Base-by-base conservation (phyloP, 2,113 vertebrate species). In the Ophthalmolycus amberensis region DNA sequence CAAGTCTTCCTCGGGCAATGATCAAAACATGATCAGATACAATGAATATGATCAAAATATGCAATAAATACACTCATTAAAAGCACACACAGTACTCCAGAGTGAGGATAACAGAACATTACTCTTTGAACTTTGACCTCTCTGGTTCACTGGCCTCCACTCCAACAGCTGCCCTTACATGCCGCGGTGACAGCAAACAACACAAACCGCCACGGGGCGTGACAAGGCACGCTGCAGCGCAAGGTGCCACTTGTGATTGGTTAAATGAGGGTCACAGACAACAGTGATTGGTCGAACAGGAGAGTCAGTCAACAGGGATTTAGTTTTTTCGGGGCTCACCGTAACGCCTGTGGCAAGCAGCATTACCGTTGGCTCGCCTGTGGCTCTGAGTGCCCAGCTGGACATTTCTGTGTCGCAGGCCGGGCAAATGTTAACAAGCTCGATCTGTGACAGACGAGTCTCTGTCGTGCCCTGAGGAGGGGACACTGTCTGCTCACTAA, bases 371-470 rank as follows among this genome's bases (percentile, higher is more conserved):
- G 65, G 56, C 67, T 71, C 6, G 6, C n/a, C 42, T 48, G 52
- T 0, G 14, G 52, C 52, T 68, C 48, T 4, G 62, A 29, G 62
- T 10, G 42, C 59, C 22, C 77, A 69, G 77, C 77, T 82, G 64
- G 75, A 85, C 38, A 20, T 67, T 76, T 80, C 54, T 71, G 78
- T 71, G 86, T 32, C 3, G 29, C 70, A 27, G 77, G 70, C 20
- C 54, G 50, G 76, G 77, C 46, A 84, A 89, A 89, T 75, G 80
- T 69, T 67, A 82, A 83, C 77, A 65, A 75, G 80, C 71, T 77
- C 3, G 46, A 77, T 85, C 71, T 79, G 59, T 79, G 74, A 66
- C 82, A 54, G 71, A 79, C 7, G 58, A 76, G 81, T 67, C 62
- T 48, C 62, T 48, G 68, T 9, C 1, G 3, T n/a, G 64, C 68